Evolutionary conservation across 1,140 invertebrate genomes (phyloP).

Genomic region (Cheumatopsyche charites): DNA sequence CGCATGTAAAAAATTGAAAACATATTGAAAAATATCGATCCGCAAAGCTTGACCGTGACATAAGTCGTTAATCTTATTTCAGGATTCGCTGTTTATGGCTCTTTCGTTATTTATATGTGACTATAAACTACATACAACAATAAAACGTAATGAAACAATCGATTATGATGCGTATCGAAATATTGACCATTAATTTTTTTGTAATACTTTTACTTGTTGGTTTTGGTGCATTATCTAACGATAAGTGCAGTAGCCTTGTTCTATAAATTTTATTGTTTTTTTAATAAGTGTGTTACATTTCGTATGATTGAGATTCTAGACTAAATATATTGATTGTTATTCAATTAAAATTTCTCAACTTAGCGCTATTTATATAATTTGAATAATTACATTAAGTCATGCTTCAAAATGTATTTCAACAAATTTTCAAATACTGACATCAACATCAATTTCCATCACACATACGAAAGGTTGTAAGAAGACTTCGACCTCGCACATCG

Average conservation of each 20-base stretch:
- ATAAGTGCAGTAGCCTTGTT: neutral
- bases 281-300: neutral
- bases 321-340: too few species aligned
- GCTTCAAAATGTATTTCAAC: too few species aligned
- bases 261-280: neutral
- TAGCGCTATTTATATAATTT: too few species aligned
- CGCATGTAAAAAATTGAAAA: neutral
- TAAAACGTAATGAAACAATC: neutral
- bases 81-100: neutral
- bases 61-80: neutral
- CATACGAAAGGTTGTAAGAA: constrained; percentile 29
- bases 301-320: too few species aligned
- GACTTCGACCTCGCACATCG: constrained; percentile 23
- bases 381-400: too few species aligned
- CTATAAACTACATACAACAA: neutral
- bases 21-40: neutral
- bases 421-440: too few species aligned
- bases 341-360: too few species aligned
- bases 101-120: neutral
- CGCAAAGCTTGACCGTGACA: constrained; percentile 8
- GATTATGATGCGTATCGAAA: neutral
- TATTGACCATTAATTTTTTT: neutral
- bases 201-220: neutral
- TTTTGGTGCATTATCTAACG: neutral
- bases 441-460: constrained; percentile 18